Conservation (phyloP, 2,797 vertebrate species). For the Emydoidea blandingii region DNA sequence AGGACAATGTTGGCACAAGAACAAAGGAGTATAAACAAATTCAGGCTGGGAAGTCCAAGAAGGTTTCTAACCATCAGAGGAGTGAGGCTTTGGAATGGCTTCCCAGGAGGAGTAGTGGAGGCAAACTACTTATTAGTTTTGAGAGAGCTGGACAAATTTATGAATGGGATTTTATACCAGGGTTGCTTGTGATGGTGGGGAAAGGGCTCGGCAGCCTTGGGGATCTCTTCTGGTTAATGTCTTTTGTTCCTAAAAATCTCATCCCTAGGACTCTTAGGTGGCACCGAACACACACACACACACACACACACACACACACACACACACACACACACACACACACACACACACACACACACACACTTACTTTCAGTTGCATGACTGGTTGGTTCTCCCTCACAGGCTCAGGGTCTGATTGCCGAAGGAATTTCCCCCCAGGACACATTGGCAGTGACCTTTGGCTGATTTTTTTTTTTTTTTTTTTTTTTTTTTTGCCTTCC, state of each 20-base stretch:
- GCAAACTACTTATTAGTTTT: background rate
- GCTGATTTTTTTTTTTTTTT: no score
- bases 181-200: background rate
- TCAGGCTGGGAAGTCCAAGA: background rate
- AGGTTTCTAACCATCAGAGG: background rate
- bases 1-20: no score
- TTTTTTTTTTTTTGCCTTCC: background rate
- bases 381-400: background rate
- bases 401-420: background rate
- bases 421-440: no score
- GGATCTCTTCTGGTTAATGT: background rate
- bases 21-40: background rate
- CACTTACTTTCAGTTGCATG: background rate
- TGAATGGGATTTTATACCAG: background rate
- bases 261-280: background rate
- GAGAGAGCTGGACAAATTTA: background rate
- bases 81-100: background rate
- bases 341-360: no score
- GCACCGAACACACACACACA: no score
- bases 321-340: no score
- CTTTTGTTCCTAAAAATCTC: background rate
- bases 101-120: background rate
- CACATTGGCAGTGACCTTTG: background rate
- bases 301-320: no score
- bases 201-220: background rate